A percentile compares a stretch with the other conserved stretches of the same genome.
phyloP scores from a whole-genome alignment of 2,888 invertebrate species.

The Drosophila kuntzei region DNA sequence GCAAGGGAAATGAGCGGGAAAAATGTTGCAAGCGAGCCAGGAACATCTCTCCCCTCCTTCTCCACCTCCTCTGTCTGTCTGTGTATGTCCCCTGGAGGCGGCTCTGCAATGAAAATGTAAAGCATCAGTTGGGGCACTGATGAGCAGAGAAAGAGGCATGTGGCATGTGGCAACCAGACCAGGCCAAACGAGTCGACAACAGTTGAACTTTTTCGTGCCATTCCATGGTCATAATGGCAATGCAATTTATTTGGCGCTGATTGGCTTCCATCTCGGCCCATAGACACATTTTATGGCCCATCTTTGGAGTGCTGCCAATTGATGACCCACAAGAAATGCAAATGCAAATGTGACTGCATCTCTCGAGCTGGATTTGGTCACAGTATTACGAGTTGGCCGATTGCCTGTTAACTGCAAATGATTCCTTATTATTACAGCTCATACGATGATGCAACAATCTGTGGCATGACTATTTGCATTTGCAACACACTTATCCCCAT shows the following conservation, averaged over 20 bases:
- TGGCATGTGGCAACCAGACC: not conserved
- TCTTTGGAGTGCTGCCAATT: slow-evolving; percentile 55
- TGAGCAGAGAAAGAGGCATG: slow-evolving; percentile 32
- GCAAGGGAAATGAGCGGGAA: slow-evolving; percentile 72
- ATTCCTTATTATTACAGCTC: slow-evolving; percentile 36
- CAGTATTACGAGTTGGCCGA: slow-evolving; percentile 37
- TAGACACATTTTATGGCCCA: slow-evolving; percentile 41
- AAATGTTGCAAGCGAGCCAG: slow-evolving; percentile 62
- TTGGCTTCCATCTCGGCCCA: slow-evolving; percentile 55
- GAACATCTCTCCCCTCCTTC: not conserved
- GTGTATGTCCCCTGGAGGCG: slow-evolving; percentile 31
- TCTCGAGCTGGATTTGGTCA: slow-evolving; percentile 20
- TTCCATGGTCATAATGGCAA: slow-evolving; percentile 54
- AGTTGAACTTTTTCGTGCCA: slow-evolving; percentile 16
- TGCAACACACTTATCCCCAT: slow-evolving; percentile 27
- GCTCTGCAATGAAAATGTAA: slow-evolving; percentile 74
- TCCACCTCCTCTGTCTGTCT: not conserved
- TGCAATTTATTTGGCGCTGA: slow-evolving; percentile 70
- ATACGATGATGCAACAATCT: slow-evolving; percentile 29
- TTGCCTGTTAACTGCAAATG: slow-evolving; percentile 69
- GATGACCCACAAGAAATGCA: slow-evolving; percentile 36
- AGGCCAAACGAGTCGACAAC: slow-evolving; percentile 28
- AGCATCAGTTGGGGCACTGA: slow-evolving; percentile 47
- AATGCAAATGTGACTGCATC: slow-evolving; percentile 20
- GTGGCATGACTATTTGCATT: slow-evolving; percentile 25